Evolutionary conservation across 2,888 invertebrate species (phyloP).

Genomic region (Meliscaeva auricollis): DNA sequence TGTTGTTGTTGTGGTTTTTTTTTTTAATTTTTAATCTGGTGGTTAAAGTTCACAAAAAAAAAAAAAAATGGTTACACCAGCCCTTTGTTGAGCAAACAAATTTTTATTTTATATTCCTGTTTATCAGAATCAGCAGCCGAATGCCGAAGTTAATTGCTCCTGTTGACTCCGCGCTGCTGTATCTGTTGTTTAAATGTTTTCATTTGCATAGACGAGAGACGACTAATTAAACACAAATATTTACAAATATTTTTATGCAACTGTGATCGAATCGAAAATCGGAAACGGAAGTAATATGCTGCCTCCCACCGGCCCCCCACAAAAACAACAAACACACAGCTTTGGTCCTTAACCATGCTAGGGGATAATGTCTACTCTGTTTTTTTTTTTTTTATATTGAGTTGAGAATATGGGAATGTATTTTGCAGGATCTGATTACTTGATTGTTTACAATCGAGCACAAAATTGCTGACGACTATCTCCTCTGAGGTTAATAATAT

Average conservation of each 20-base stretch:
- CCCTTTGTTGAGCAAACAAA: slow-evolving; percentile 30
- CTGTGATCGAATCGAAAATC: slow-evolving; percentile 19
- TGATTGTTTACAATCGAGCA: slow-evolving; percentile 59
- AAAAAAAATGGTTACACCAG: not conserved
- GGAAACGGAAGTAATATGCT: slow-evolving; percentile 41
- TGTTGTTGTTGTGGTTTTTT: not conserved
- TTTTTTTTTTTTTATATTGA: not conserved
- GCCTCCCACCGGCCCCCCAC: too few species aligned
- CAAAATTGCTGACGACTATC: slow-evolving; percentile 64
- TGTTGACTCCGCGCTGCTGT: slow-evolving; percentile 9
- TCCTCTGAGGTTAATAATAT: slow-evolving; percentile 68
- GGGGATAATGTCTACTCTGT: not conserved
- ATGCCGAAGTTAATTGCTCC: slow-evolving; percentile 46
- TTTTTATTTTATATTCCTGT: slow-evolving; percentile 34
- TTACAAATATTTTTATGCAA: slow-evolving; percentile 57
- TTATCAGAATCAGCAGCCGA: slow-evolving; percentile 47
- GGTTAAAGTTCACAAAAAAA: not conserved
- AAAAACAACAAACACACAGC: too few species aligned
- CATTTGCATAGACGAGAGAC: slow-evolving; percentile 30
- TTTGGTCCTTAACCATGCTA: not conserved
- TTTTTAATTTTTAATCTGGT: slow-evolving; percentile 13
- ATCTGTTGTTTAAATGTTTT: slow-evolving; percentile 28
- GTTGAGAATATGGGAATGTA: slow-evolving; percentile 29
- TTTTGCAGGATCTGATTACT: slow-evolving; percentile 56
- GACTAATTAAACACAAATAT: slow-evolving; percentile 72